A percentile compares a stretch with the other conserved stretches of the same genome.
phyloP scores from a whole-genome alignment of 2,888 invertebrate genomes.

The Sarcophaga carnaria region DNA sequence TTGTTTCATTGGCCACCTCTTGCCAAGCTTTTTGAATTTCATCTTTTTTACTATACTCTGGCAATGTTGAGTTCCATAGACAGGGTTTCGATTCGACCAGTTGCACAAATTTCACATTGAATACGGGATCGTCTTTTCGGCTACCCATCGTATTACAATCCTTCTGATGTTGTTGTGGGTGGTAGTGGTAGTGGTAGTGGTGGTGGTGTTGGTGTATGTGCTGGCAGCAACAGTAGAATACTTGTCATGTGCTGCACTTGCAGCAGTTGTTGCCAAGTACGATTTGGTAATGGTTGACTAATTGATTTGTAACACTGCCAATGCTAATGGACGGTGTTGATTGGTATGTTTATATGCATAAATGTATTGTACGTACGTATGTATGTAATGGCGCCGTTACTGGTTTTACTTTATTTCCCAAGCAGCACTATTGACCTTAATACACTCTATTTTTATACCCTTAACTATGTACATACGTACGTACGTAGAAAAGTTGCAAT shows the following conservation, averaged over 20 bases:
- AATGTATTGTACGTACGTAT: not conserved
- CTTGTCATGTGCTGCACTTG: constrained; percentile 62
- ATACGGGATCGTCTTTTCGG: constrained; percentile 80
- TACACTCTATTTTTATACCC: constrained; percentile 11
- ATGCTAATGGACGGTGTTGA: not conserved
- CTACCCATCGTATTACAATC: constrained; percentile 72
- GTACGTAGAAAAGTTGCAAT: not conserved
- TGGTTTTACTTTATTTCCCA: not conserved
- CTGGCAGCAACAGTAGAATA: constrained; percentile 29
- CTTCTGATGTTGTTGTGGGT: constrained; percentile 49
- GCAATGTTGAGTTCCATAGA: constrained; percentile 78
- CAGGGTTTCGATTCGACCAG: constrained; percentile 78
- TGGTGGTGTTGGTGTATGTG: constrained; percentile 1
- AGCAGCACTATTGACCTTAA: constrained; percentile 4
- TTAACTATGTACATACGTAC: not conserved
- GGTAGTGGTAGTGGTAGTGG: constrained; percentile 17
- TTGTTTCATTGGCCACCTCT: constrained; percentile 79
- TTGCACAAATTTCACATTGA: constrained; percentile 79
- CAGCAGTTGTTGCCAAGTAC: constrained; percentile 58
- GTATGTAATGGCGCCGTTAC: constrained; percentile 7
- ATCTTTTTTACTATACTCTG: constrained; percentile 80
- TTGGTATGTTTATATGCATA: not conserved
- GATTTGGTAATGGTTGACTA: constrained; percentile 61
- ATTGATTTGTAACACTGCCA: constrained; percentile 49
- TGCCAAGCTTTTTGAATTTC: constrained; percentile 80